Evolutionary conservation across 2,888 invertebrate species (phyloP).

Genomic region (Cerastoderma edule): DNA sequence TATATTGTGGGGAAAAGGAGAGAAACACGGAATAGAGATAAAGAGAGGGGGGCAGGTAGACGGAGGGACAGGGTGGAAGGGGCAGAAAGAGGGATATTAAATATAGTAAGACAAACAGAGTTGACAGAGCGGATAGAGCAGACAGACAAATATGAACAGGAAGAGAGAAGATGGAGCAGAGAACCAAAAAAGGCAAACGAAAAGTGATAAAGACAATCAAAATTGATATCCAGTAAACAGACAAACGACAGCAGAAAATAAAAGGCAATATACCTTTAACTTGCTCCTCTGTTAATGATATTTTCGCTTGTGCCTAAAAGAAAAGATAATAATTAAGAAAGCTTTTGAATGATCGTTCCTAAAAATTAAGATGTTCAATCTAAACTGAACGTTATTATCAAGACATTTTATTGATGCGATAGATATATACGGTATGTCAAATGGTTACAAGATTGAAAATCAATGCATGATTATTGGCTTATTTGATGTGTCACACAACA

Average conservation of each 20-base stretch:
- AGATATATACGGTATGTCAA: too few relatives aligned
- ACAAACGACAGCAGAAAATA: not conserved
- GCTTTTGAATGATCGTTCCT: not conserved
- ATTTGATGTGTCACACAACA: too few relatives aligned
- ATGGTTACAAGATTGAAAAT: not conserved
- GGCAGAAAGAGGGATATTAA: not conserved
- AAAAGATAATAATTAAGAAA: not conserved
- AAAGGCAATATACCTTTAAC: slow-evolving; percentile 21
- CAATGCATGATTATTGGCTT: not conserved
- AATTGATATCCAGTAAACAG: not conserved
- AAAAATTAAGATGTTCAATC: not conserved
- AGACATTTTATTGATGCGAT: not conserved
- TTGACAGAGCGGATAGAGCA: not conserved
- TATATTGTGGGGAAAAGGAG: not conserved
- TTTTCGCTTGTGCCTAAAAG: slow-evolving; percentile 24
- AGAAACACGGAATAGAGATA: not conserved
- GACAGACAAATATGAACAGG: not conserved
- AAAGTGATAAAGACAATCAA: not conserved
- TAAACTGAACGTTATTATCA: slow-evolving; percentile 5
- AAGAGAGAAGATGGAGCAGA: not conserved
- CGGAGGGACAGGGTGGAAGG: not conserved
- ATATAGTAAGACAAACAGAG: not conserved
- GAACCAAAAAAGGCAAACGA: not conserved
- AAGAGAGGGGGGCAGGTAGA: not conserved
- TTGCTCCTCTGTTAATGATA: slow-evolving; percentile 22